These are phyloP conservation scores for Agonum fuliginosum DNA, from an alignment of 2,888 invertebrate species.

Conservation along the genomic window DNA sequence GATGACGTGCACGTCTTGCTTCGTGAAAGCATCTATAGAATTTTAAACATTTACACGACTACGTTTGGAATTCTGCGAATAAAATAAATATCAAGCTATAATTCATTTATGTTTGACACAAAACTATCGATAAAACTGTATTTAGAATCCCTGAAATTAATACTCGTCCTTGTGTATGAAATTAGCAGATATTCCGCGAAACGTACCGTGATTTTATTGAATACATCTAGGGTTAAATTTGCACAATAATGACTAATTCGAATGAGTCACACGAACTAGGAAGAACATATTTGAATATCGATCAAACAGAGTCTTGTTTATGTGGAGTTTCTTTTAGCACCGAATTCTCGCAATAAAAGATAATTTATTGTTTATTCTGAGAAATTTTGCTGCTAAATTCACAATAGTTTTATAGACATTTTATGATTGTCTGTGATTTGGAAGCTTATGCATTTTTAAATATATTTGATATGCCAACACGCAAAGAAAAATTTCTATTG, in stretches of 20 bases:
- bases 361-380: slow-evolving; percentile 1
- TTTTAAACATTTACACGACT: no score
- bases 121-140: neutral
- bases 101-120: neutral
- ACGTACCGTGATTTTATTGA: neutral
- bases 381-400: neutral
- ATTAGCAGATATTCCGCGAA: slow-evolving; percentile 4
- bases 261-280: slow-evolving; percentile 19
- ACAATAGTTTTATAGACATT: neutral
- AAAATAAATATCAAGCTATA: no score
- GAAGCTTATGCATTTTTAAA: neutral
- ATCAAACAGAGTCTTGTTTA: neutral
- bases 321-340: neutral
- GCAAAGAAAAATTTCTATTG: neutral
- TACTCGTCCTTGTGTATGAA: neutral
- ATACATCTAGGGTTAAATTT: slow-evolving; percentile 9
- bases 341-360: neutral
- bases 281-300: slow-evolving; percentile 26
- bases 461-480: neutral
- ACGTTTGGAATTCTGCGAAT: no score
- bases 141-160: no score
- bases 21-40: no score
- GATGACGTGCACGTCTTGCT: no score
- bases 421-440: neutral
- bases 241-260: slow-evolving; percentile 30